Base-by-base conservation (phyloP, 2,888 invertebrate species). In the Tanaodytes sp. region DNA sequence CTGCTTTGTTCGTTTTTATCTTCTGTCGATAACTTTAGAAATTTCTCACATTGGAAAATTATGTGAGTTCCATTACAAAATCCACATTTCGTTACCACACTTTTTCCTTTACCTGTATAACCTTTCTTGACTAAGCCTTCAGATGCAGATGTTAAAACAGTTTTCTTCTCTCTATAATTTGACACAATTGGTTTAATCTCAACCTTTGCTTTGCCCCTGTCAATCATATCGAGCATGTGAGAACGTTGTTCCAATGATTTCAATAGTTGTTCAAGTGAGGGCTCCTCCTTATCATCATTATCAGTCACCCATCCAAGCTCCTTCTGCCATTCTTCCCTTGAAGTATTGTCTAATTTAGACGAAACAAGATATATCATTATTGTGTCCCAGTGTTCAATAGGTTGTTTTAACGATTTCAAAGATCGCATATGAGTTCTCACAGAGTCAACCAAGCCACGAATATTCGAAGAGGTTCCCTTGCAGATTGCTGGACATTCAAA, bases 161-260 rank as follows among this genome's bases (percentile, higher is more conserved):
- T n/a, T n/a, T n/a, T n/a, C n/a, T n/a, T n/a, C n/a, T n/a, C n/a
- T n/a, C n/a, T n/a, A n/a, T n/a, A n/a, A n/a, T n/a, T n/a, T n/a
- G n/a, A n/a, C n/a, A n/a, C n/a, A n/a, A n/a, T n/a, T n/a, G 43
- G 27, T 12, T n/a, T n/a, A n/a, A n/a, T n/a, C n/a, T 37, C 12
- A 30, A 19, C 16, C 16, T 45, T 30, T 6, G 27, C 5, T 27
- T 27, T 27, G 14, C 20, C 8, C 20, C 40, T 2, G 27, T 45
- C 37, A 12, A 37, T n/a, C 51, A 51, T 39, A 12, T 51, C 51
- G n/a, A 51, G 16, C 16, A 11, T 51, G 1, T 19, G 15, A n/a
- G 43, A 14, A 14, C 55, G 42, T 20, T 31, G 12, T 1, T 55
- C 55, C 11, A 55, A 40, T 20, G 45, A 55, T n/a, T 19, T 14